These are phyloP conservation scores for Ceyx erithaca DNA, from an alignment of 2,797 vertebrate genomes.

Conservation along the genomic window DNA sequence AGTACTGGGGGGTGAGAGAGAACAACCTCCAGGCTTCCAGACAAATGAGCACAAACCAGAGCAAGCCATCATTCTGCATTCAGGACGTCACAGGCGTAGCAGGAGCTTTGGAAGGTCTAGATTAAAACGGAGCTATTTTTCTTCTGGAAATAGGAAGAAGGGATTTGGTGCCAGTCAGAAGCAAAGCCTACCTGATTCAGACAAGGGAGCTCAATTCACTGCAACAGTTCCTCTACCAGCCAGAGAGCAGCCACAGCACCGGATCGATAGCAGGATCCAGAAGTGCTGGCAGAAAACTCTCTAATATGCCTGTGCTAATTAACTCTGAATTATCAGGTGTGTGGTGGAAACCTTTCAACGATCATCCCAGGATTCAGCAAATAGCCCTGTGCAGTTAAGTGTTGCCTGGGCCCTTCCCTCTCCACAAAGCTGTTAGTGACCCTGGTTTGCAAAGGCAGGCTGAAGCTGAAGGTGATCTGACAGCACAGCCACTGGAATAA, in stretches of 20 bases:
- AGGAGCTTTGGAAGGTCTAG: conserved; percentile 56
- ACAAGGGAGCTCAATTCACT: conserved; percentile 73
- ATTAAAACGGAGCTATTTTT: conserved; percentile 54
- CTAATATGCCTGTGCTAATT: conserved; percentile 70
- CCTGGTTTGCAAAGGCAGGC: not conserved
- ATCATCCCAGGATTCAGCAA: conserved; percentile 52
- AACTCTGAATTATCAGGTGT: conserved; percentile 76
- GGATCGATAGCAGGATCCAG: conserved; percentile 70
- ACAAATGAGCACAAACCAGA: conserved; percentile 48
- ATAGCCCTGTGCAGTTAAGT: not conserved
- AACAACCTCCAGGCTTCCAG: conserved; percentile 48
- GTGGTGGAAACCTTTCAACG: conserved; percentile 63
- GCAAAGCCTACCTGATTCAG: conserved; percentile 66
- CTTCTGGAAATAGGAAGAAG: conserved; percentile 51
- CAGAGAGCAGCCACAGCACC: conserved; percentile 34
- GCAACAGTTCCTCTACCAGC: conserved; percentile 65
- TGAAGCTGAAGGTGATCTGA: not conserved
- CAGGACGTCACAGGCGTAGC: conserved; percentile 50
- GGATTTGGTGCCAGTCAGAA: conserved; percentile 63
- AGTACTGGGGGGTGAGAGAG: not conserved
- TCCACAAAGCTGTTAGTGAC: not conserved
- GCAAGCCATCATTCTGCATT: conserved; percentile 51
- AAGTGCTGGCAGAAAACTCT: conserved; percentile 59
- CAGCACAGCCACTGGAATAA: conserved; percentile 43
- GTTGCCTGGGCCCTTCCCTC: not conserved